phyloP scores from a whole-genome alignment of 1,140 invertebrate genomes.

The Euwallacea fornicatus region DNA sequence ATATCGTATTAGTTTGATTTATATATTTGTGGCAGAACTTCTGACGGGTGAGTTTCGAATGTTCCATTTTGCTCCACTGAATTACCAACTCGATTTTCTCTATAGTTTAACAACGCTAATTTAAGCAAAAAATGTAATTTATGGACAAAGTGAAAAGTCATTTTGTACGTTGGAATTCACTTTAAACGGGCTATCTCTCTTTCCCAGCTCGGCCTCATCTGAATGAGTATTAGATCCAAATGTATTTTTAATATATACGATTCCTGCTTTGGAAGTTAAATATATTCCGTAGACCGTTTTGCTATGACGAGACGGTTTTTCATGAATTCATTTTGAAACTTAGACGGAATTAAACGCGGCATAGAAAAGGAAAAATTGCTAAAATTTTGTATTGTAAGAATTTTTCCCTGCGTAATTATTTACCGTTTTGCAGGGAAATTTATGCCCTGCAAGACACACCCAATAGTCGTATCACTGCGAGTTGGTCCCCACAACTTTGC shows the following conservation, averaged over 20 bases:
- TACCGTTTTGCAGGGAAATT: slow-evolving; percentile 23
- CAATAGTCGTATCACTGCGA: slow-evolving; percentile 28
- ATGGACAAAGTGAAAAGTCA: too few species aligned
- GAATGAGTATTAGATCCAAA: neutral
- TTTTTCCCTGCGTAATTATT: slow-evolving; percentile 32
- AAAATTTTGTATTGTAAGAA: neutral
- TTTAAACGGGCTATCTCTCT: too few species aligned
- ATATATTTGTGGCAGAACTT: slow-evolving; percentile 5
- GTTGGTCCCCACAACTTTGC: slow-evolving; percentile 33
- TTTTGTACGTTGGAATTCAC: too few species aligned
- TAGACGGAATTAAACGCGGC: too few species aligned
- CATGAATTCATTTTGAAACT: too few species aligned
- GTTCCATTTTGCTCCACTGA: neutral
- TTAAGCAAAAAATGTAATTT: too few species aligned
- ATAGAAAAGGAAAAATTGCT: too few species aligned
- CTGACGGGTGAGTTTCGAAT: neutral
- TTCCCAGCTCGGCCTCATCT: neutral
- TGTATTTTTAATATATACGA: slow-evolving; percentile 3
- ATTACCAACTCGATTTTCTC: neutral
- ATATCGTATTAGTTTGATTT: slow-evolving; percentile 17
- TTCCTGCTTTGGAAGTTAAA: slow-evolving; percentile 1
- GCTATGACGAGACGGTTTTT: too few species aligned
- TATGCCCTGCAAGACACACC: slow-evolving; percentile 32
- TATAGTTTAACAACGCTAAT: too few species aligned
- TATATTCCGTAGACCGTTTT: neutral